Evolutionary conservation across 2,113 vertebrate genomes (phyloP).

Genomic region (Vicugna pacos): DNA sequence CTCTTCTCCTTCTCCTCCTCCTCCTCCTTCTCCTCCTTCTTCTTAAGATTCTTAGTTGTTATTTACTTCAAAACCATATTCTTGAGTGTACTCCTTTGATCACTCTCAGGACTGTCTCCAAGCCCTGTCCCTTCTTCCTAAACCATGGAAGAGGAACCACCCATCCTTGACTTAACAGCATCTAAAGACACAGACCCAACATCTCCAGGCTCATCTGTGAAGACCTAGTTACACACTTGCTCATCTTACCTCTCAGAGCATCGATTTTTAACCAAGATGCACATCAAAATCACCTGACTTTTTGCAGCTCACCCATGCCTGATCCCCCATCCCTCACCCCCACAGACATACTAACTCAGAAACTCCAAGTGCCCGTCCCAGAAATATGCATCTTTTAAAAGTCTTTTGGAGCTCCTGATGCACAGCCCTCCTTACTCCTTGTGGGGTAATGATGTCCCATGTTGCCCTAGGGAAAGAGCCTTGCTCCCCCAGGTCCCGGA

Average conservation of each 20-base stretch:
- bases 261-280: neutral
- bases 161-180: neutral
- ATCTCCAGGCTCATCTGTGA: neutral
- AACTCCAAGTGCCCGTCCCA: neutral
- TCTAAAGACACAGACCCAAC: neutral
- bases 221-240: neutral
- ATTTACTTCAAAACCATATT: neutral
- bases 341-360: neutral
- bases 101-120: neutral
- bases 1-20: neutral
- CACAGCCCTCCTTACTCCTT: neutral
- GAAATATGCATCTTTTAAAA: neutral
- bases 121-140: neutral
- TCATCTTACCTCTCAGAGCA: neutral
- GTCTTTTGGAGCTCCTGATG: neutral
- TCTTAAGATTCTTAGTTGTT: neutral
- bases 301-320: neutral
- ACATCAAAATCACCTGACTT: neutral
- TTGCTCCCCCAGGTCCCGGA: neutral
- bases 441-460: rapidly evolving
- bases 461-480: rapidly evolving
- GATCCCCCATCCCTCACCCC: rapidly evolving
- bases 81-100: neutral
- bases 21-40: neutral
- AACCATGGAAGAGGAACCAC: neutral